These are phyloP conservation scores for Mormyrus iriodes DNA, from an alignment of 2,113 vertebrate species.

Conservation along the genomic window DNA sequence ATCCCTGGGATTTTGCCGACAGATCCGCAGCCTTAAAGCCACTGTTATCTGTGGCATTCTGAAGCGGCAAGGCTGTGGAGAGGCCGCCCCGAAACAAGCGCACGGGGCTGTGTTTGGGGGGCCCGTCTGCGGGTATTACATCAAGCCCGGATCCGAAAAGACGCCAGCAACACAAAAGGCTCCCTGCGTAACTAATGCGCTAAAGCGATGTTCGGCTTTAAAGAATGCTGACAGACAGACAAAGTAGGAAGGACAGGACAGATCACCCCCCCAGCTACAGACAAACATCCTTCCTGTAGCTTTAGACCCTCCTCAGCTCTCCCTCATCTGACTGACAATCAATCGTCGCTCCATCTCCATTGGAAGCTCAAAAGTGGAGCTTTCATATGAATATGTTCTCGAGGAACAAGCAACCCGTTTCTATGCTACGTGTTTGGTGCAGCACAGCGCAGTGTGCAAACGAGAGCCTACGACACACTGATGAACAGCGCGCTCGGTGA, in stretches of 20 bases:
- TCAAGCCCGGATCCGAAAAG: background rate
- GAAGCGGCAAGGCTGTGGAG: background rate
- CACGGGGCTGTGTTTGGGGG: background rate
- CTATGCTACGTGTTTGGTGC: too few relatives aligned
- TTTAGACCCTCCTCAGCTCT: background rate
- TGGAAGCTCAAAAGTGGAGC: background rate
- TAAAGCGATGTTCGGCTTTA: background rate
- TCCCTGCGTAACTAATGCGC: background rate
- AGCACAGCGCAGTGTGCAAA: too few relatives aligned
- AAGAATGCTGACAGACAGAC: background rate
- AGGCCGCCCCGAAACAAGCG: background rate
- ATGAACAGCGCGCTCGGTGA: background rate
- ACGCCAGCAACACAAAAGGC: background rate
- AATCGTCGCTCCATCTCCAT: background rate
- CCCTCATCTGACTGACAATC: background rate
- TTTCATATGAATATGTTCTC: background rate
- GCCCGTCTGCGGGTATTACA: background rate
- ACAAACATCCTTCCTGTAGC: background rate
- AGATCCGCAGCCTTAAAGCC: background rate
- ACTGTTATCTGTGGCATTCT: background rate
- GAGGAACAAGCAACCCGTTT: background rate
- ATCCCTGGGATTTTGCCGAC: conserved; percentile 1
- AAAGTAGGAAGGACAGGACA: background rate
- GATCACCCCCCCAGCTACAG: background rate
- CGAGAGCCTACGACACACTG: background rate